Evolutionary conservation across 2,888 invertebrate species (phyloP).

Genomic region (Melieria omissa): DNA sequence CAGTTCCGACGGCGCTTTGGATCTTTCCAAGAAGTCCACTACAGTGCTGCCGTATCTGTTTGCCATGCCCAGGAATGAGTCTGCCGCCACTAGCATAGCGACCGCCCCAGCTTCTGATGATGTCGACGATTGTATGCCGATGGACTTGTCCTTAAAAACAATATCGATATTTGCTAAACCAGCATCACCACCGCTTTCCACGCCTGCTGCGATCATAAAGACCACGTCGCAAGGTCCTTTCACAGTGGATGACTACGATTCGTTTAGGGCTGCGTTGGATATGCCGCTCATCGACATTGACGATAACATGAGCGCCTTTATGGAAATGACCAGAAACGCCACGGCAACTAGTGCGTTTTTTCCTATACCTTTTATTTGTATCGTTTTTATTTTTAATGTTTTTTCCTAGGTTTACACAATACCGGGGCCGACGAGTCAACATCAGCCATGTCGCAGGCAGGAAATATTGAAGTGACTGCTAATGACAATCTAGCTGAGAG

Average conservation of each 20-base stretch:
- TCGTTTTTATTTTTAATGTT: no score
- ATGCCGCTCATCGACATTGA: constrained; percentile 47
- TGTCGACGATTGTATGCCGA: constrained; percentile 33
- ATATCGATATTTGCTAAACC: background rate
- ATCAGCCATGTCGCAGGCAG: no score
- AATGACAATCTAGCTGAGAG: no score
- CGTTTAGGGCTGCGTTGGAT: constrained; percentile 44
- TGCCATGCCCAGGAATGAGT: background rate
- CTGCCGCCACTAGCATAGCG: background rate
- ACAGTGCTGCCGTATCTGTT: background rate
- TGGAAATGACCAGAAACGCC: constrained; percentile 13
- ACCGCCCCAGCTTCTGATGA: background rate
- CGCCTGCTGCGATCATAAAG: no score
- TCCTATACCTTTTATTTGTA: background rate
- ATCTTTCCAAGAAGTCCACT: constrained; percentile 42
- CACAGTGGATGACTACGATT: constrained; percentile 23
- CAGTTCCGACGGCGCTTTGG: constrained; percentile 36
- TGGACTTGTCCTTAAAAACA: constrained; percentile 44
- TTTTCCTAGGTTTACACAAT: no score
- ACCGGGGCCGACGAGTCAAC: no score
- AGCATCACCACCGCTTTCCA: no score
- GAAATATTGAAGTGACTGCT: no score
- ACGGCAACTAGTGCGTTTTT: background rate
- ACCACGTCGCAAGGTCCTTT: background rate
- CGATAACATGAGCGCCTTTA: constrained; percentile 25